phyloP scores from a whole-genome alignment of 1,140 invertebrate genomes.

The Panagrolaimus sp. region DNA sequence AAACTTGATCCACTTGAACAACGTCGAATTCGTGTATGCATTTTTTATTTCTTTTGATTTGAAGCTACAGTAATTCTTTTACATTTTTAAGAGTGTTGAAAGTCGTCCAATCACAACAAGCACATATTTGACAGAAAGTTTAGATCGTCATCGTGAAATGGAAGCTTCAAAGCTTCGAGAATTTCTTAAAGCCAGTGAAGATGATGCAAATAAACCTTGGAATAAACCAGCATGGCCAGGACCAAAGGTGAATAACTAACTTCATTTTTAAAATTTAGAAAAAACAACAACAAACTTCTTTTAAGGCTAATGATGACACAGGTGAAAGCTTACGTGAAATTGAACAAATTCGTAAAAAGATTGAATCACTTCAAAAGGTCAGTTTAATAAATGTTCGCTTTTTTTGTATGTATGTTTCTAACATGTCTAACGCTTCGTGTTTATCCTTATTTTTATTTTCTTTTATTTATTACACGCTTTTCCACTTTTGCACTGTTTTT shows the following conservation, averaged over 20 bases:
- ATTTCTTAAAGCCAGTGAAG: conserved; percentile 46
- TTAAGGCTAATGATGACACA: conserved; percentile 35
- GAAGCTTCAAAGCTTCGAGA: conserved; percentile 37
- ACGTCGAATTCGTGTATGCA: conserved; percentile 31
- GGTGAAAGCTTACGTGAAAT: conserved; percentile 44
- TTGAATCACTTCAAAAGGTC: conserved; percentile 54
- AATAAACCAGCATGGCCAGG: conserved; percentile 52
- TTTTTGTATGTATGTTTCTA: conserved; percentile 15
- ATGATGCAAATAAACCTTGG: conserved; percentile 50
- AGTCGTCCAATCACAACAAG: conserved; percentile 47
- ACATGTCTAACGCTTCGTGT: conserved; percentile 7
- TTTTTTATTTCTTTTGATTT: background rate
- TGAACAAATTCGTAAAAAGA: conserved; percentile 51
- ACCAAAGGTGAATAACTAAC: conserved; percentile 35
- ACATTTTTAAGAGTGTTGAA: conserved; percentile 51
- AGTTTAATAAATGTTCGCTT: conserved; percentile 15
- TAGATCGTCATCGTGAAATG: conserved; percentile 50
- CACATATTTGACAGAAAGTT: conserved; percentile 48
- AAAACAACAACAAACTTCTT: background rate
- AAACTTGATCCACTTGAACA: conserved; percentile 52
- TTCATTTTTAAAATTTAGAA: background rate
- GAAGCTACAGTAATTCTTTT: conserved; percentile 19
- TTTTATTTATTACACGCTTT: too few species aligned
- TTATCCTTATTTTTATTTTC: background rate
- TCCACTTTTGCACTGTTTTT: too few species aligned